Base-by-base conservation (phyloP, 2,888 invertebrate species). In the Drosophila fungiperda region DNA sequence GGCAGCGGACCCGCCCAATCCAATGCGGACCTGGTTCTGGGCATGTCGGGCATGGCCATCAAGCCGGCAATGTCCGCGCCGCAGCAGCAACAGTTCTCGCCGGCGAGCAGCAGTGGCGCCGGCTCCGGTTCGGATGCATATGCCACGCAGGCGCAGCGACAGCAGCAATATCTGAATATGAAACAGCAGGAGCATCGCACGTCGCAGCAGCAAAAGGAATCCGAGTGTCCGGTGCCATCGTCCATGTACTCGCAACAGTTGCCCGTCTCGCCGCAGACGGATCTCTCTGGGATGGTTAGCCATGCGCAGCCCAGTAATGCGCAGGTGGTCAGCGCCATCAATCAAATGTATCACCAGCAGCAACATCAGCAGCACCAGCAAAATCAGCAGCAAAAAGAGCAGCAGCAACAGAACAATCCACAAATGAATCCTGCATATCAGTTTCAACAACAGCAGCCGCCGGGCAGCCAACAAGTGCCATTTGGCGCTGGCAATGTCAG, bases 181-280 rank as follows among this genome's bases (percentile, higher is more conserved):
- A 87, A 78, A 61, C 89, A 53, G 59, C 78, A 71, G 29, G 76
- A 84, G 71, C 89, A 90, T 0, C 88, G 90, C 59, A 83, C 87
- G 78, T 91, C 91, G 45, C 82, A 85, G 59, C 86, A 78, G 23
- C 90, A 88, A 20, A 88, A 84, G 49, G 91, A 92, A 20, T 78
- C 92, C 35, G 92, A 93, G 53, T 93, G 90, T 66, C 92, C 93
- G 54, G 89, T 92, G 68, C 92, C 93, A n/a, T 93, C 93, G 77
- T 93, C 93, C 68, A 92, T 93, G 84, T 93, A 93, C 78, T 92
- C 93, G 72, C 93, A 93, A 64, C 92, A 92, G 76, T 75, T 92
- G 82, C 92, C 92, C 52, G 90, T 93, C 52, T 87, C 92, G 17
- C 93, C 93, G 49, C 93, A 93, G 73, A 92, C 93, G 33, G 93